Base-by-base conservation (phyloP, 2,888 invertebrate species). In the Abscondita cerata region DNA sequence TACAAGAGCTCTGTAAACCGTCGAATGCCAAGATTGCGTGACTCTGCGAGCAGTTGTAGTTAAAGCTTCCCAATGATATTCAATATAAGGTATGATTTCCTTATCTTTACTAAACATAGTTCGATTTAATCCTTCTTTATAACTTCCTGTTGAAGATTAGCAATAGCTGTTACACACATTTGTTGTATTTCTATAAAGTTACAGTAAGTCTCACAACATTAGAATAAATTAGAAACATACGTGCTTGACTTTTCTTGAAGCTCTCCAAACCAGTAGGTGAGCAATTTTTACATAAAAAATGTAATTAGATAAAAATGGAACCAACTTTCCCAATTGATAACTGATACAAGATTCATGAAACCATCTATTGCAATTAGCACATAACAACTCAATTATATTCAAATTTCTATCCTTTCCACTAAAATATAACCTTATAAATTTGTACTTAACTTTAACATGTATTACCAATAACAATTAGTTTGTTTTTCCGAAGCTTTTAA, bases 31-130 rank as follows among this genome's bases (percentile, higher is more conserved):
- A 0, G 87, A 87, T 65, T 85, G 86, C 69, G 92, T 92, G 3
- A 90, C 87, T 72, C 96, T 87, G 67, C 97, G 84, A 0, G 96
- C 92, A 86, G 95, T 93, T 1, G 97, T 95, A 0, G 98, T 98
- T 86, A 99, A 89, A 55, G 93, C 91, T 79, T 98, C 98, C 98
- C 98, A 99, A 76, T 98, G 93, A 72, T 92, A 91, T 76, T 98
- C 98, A 71, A 99, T 95, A 75, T 92, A 99, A 0, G 98, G 97
- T 74, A 99, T 95, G 55, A 99, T 96, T 68, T 98, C 95, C 73
- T 89, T 88, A 70, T 97, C 96, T 79, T 95, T 95, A 69, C 93
- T 94, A 77, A 97, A 97, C 72, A 92, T 82, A 11, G 81, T 80
- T 67, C 87, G 87, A 55, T 85, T 86, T 60, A 84, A 86, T 34